Evolutionary conservation across 2,888 invertebrate genomes (phyloP).

Genomic region (Brachylomia viminalis): DNA sequence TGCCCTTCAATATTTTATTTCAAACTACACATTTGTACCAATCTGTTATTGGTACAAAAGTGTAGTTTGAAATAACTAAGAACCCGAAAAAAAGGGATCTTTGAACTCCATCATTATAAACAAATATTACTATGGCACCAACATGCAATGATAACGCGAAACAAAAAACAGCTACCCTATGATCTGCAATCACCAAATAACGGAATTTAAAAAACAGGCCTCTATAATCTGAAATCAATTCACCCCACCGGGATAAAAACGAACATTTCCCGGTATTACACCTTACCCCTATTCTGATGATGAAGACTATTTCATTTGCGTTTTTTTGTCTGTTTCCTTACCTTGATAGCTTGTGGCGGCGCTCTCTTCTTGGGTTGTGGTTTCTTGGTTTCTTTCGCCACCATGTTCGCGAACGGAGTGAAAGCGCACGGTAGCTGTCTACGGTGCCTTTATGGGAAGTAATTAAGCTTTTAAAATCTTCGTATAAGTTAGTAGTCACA

Average conservation of each 20-base stretch:
- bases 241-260: not conserved
- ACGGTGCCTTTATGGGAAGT: conserved; percentile 70
- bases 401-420: conserved; percentile 71
- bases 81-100: not conserved
- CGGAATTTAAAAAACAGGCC: not conserved
- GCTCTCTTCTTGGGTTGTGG: conserved; percentile 68
- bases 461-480: not conserved
- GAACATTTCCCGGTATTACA: not conserved
- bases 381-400: conserved; percentile 70
- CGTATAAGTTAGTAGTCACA: not conserved
- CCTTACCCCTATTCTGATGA: conserved; percentile 7
- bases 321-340: conserved; percentile 52
- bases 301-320: not conserved
- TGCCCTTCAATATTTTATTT: not conserved
- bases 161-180: too few species aligned
- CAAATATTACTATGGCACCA: not conserved
- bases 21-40: not conserved
- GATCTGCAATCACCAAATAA: not conserved
- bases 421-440: conserved; percentile 82
- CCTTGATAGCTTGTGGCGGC: conserved; percentile 82
- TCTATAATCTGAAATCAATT: not conserved
- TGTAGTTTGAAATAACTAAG: not conserved
- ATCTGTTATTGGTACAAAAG: too few species aligned
- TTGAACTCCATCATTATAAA: not conserved
- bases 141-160: not conserved